These are phyloP conservation scores for Drosophila melanica DNA, from an alignment of 1,140 invertebrate species.

Conservation along the genomic window DNA sequence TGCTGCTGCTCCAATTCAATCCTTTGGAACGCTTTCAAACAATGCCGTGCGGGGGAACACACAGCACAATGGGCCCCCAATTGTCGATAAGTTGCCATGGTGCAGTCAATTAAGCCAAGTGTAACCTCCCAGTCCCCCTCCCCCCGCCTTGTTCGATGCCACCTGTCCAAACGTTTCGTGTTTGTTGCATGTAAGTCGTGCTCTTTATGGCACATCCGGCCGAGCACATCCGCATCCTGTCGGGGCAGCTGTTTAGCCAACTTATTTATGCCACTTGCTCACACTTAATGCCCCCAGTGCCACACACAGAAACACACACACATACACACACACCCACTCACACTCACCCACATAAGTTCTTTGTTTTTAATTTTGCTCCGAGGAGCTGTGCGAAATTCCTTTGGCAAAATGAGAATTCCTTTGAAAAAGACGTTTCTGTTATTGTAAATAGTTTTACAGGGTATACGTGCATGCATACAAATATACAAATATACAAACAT, in stretches of 20 bases:
- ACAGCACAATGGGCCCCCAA: not conserved
- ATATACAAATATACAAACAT: too few species aligned
- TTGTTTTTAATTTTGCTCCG: slow-evolving; percentile 64
- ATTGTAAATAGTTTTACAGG: slow-evolving; percentile 52
- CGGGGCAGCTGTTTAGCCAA: slow-evolving; percentile 70
- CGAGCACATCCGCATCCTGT: slow-evolving; percentile 40
- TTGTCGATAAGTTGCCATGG: slow-evolving; percentile 41
- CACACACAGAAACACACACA: not conserved
- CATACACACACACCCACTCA: not conserved
- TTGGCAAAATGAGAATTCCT: slow-evolving; percentile 80
- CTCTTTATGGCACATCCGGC: slow-evolving; percentile 70
- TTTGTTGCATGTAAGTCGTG: slow-evolving; percentile 61
- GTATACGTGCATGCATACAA: slow-evolving; percentile 14
- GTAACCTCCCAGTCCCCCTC: not conserved
- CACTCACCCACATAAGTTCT: slow-evolving; percentile 3
- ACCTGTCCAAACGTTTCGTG: slow-evolving; percentile 47
- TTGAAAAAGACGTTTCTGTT: slow-evolving; percentile 16
- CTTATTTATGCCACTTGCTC: slow-evolving; percentile 76
- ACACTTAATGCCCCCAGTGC: slow-evolving; percentile 42
- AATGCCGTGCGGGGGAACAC: slow-evolving; percentile 1
- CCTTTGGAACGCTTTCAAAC: slow-evolving; percentile 22
- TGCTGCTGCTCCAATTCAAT: slow-evolving; percentile 31
- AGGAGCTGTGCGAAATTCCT: slow-evolving; percentile 59
- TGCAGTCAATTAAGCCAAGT: slow-evolving; percentile 50
- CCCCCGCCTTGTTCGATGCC: not conserved